Conservation (phyloP, 2,888 invertebrate genomes). For the Erebia aethiops region DNA sequence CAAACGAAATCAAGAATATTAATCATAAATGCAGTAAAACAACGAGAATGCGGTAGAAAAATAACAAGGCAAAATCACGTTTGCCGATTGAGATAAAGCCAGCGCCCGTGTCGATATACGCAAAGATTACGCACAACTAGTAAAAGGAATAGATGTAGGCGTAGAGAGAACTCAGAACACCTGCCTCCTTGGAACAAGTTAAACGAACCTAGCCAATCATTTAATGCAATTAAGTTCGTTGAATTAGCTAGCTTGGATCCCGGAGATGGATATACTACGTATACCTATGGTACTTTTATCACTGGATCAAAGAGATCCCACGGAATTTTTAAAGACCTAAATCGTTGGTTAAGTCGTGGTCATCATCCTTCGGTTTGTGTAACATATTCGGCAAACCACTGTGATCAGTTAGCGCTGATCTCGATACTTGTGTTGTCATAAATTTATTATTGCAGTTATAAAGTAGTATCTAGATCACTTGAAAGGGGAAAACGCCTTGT, state of each 20-base stretch:
- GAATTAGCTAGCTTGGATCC: background rate
- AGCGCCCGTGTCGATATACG: slow-evolving; percentile 49
- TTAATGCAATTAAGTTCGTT: background rate
- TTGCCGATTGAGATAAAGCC: slow-evolving; percentile 38
- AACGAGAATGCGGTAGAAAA: slow-evolving; percentile 46
- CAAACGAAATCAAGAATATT: slow-evolving; percentile 11
- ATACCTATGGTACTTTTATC: too few species aligned
- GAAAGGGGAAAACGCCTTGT: background rate
- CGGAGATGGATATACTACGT: too few species aligned
- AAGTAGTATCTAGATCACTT: background rate
- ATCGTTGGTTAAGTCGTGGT: too few species aligned
- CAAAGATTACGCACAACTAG: slow-evolving; percentile 50
- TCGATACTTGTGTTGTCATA: too few species aligned
- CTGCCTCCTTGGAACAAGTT: slow-evolving; percentile 44
- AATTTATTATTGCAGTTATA: too few species aligned
- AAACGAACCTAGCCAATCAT: slow-evolving; percentile 30
- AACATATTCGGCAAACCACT: too few species aligned
- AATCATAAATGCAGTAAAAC: slow-evolving; percentile 12
- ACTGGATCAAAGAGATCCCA: too few species aligned
- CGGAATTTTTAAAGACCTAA: too few species aligned
- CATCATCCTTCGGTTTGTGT: too few species aligned
- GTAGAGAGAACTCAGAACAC: slow-evolving; percentile 54
- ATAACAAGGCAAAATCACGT: slow-evolving; percentile 45
- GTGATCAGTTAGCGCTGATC: too few species aligned
- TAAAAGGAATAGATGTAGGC: slow-evolving; percentile 40